Conservation (phyloP, 2,888 invertebrate species). For the Drosophila subsilvestris region DNA sequence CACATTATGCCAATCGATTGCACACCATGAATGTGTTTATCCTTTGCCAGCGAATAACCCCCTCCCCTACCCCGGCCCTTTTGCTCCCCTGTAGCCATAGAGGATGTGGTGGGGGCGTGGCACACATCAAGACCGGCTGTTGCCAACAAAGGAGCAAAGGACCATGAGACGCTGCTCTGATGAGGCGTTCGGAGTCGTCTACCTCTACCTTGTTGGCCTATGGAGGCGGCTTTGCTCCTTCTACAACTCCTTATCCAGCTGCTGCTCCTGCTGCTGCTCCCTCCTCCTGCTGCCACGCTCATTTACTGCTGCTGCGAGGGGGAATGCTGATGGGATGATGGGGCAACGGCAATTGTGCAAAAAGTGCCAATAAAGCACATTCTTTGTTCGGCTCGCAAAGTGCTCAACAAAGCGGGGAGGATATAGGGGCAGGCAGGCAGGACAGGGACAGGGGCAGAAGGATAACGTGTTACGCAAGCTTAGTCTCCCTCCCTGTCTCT, state of each 20-base stretch:
- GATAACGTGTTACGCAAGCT: slow-evolving; percentile 63
- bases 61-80: slow-evolving; percentile 37
- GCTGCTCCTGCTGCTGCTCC: slow-evolving; percentile 25
- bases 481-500: slow-evolving; percentile 39
- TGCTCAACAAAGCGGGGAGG: slow-evolving; percentile 76
- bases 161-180: slow-evolving; percentile 13
- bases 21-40: slow-evolving; percentile 81
- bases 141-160: slow-evolving; percentile 54
- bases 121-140: slow-evolving; percentile 73
- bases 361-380: slow-evolving; percentile 83
- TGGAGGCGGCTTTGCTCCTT: slow-evolving; percentile 6
- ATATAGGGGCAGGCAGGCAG: slow-evolving; percentile 2
- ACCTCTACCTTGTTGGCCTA: slow-evolving; percentile 66
- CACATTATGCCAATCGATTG: slow-evolving; percentile 81
- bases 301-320: slow-evolving; percentile 59
- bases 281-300: slow-evolving; percentile 63
- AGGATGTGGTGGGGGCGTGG: slow-evolving; percentile 27
- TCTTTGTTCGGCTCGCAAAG: slow-evolving; percentile 82
- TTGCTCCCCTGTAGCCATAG: slow-evolving; percentile 8
- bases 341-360: slow-evolving; percentile 69
- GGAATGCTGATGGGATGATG: slow-evolving; percentile 2
- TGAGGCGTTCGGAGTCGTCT: slow-evolving; percentile 34
- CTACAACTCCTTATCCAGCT: slow-evolving; percentile 18
- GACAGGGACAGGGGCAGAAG: slow-evolving; percentile 35
- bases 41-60: slow-evolving; percentile 54